phyloP scores from a whole-genome alignment of 2,888 invertebrate species.

The Malacosoma neustria region DNA sequence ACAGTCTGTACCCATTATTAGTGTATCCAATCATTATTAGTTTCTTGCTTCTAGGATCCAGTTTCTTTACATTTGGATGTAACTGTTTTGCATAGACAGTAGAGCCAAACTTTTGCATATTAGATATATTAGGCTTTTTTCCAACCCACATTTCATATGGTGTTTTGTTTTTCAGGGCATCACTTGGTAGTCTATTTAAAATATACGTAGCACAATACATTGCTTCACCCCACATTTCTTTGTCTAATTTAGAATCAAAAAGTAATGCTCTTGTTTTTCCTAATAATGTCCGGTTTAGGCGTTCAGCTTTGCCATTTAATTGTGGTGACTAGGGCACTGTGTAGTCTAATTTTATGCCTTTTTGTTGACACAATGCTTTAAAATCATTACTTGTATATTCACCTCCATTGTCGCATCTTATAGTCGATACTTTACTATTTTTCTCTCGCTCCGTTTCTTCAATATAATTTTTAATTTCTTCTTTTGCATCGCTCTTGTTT shows the following conservation, averaged over 20 bases:
- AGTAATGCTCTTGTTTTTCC: conserved; percentile 5
- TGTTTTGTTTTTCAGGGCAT: conserved; percentile 28
- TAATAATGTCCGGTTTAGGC: conserved; percentile 6
- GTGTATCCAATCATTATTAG: too few relatives aligned
- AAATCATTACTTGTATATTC: neutral
- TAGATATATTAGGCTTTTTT: conserved; percentile 31
- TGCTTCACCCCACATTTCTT: conserved; percentile 26
- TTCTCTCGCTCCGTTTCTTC: too few relatives aligned
- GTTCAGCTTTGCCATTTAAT: conserved; percentile 5
- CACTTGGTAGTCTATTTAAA: conserved; percentile 32
- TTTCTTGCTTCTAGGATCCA: too few relatives aligned
- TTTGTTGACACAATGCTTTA: neutral
- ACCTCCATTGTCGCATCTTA: neutral
- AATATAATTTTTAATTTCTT: too few relatives aligned
- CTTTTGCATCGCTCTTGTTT: too few relatives aligned
- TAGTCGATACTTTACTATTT: neutral
- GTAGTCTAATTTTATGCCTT: neutral
- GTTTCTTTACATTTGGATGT: too few relatives aligned
- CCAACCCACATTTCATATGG: conserved; percentile 36
- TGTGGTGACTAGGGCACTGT: conserved; percentile 4
- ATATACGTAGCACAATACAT: conserved; percentile 32
- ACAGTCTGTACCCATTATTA: too few relatives aligned
- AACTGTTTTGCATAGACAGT: conserved; percentile 30
- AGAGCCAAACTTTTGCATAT: conserved; percentile 29
- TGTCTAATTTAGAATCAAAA: conserved; percentile 3